phyloP scores from a whole-genome alignment of 2,113 vertebrate species.

The Tachuris rubrigastra region DNA sequence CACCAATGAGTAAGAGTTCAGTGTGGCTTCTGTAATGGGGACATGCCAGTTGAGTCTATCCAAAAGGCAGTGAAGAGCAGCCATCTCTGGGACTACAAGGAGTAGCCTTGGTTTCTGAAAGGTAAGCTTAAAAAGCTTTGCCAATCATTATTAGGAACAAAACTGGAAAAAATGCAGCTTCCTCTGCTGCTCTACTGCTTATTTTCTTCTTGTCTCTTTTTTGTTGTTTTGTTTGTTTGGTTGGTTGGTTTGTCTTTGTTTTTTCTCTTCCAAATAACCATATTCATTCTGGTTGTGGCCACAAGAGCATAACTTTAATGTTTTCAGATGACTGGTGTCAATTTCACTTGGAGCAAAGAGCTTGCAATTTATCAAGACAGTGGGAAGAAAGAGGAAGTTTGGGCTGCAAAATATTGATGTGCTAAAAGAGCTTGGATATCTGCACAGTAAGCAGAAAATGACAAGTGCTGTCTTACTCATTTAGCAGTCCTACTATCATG shows the following conservation, averaged over 20 bases:
- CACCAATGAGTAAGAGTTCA: accelerated
- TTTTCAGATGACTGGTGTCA: not conserved
- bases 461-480: not conserved
- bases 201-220: not conserved
- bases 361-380: not conserved
- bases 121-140: not conserved
- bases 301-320: not conserved
- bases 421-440: not conserved
- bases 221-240: too few species aligned
- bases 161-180: not conserved
- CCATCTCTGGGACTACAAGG: not conserved
- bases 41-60: not conserved
- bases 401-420: not conserved
- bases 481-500: not conserved
- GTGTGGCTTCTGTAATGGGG: not conserved
- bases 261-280: not conserved
- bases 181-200: not conserved
- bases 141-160: not conserved
- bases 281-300: not conserved
- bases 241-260: too few species aligned
- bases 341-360: not conserved
- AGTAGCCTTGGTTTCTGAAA: not conserved
- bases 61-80: not conserved
- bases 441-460: not conserved
- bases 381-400: not conserved